Base-by-base conservation (phyloP, 2,113 vertebrate genomes). In the Ctenodactylus gundi region DNA sequence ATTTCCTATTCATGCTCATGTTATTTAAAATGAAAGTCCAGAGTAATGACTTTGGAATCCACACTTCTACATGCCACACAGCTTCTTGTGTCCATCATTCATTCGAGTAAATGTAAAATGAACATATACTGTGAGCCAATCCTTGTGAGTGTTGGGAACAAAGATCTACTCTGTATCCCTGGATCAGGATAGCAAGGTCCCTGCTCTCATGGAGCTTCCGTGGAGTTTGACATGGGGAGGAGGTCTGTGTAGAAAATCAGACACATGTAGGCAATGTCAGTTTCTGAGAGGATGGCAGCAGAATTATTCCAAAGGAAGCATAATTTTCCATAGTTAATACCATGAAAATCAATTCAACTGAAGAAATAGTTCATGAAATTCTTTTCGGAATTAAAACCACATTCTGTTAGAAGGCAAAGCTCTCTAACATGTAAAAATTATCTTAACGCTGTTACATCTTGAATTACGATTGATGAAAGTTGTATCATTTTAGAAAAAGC, bases 261-360 rank as follows among this genome's bases (percentile, higher is more conserved):
- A 12, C 46, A 62, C 62, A 86, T 80, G 73, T 86, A 73, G 39
- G 27, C 85, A n/a, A 53, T 11, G 15, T 18, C 82, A 12, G 58
- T 12, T 90, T 92, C 44, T 67, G 31, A 78, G 78, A 80, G 84
- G 65, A 64, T 75, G 13, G 7, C 73, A 68, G 78, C 41, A 14
- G 93, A 86, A 86, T 84, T 94, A 96, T 84, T 92, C 88, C 77
- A 94, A 17, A 67, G 55, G 64, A 97, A 97, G 89, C 39, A 36
- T 72, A 84, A 39, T 94, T 97, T 97, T 95, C 88, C 92, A 75
- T 87, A 96, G 76, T 97, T 92, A 97, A 73, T 85, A 94, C 96
- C 94, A 95, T 97, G 97, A 95, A 98, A 97, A 95, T 91, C 73
- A 96, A 70, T 95, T 95, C 72, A 97, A 95, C 94, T 97, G 94